Conservation (phyloP, 2,797 vertebrate genomes). For the Karalla daura region DNA sequence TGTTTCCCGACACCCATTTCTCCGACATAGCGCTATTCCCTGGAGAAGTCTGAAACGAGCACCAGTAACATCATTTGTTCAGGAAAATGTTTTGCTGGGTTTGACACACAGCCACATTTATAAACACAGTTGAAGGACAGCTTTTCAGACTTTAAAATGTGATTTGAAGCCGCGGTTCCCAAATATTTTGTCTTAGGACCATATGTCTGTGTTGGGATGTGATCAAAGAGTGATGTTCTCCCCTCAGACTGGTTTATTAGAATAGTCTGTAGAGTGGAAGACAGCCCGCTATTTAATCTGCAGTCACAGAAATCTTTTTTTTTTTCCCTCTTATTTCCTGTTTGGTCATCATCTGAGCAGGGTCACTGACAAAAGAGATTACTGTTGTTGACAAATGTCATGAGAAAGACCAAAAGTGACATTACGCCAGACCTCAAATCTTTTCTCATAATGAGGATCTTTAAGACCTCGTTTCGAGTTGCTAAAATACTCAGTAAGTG, state of each 20-base stretch:
- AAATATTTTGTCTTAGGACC: not conserved
- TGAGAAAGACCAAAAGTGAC: not conserved
- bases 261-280: not conserved
- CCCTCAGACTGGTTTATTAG: not conserved
- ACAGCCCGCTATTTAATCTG: not conserved
- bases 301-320: not conserved
- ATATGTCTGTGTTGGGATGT: not conserved
- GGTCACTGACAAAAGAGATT: not conserved
- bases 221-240: not conserved
- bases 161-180: not conserved
- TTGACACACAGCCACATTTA: not conserved
- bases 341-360: not conserved
- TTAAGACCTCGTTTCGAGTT: no score
- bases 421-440: no score
- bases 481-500: not conserved
- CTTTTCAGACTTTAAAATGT: not conserved
- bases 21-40: slow-evolving; percentile 6
- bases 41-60: slow-evolving; percentile 1
- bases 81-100: not conserved
- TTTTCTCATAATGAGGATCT: no score
- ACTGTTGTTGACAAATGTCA: not conserved
- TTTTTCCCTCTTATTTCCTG: not conserved
- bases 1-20: not conserved
- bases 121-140: not conserved
- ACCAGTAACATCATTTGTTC: not conserved